These are phyloP conservation scores for Exocentrus adspersus DNA, from an alignment of 2,888 invertebrate species.

Conservation along the genomic window DNA sequence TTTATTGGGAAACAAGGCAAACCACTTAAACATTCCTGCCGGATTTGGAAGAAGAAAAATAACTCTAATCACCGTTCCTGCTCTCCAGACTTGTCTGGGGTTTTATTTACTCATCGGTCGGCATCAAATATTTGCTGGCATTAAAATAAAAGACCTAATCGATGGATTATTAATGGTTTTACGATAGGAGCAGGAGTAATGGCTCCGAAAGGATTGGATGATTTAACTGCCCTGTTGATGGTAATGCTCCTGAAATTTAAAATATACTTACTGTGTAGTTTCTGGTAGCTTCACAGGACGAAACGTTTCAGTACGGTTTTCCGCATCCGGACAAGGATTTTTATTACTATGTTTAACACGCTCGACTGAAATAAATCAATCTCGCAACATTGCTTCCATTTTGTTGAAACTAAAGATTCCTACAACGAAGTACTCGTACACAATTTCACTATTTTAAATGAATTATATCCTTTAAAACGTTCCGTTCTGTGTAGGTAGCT, in stretches of 20 bases:
- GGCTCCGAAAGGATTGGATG: too few species aligned
- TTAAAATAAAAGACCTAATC: constrained; percentile 34
- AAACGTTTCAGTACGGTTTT: neutral
- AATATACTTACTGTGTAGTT: too few species aligned
- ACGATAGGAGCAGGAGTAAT: constrained; percentile 39
- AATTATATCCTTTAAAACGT: too few species aligned
- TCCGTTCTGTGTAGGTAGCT: too few species aligned
- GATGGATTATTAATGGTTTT: constrained; percentile 41
- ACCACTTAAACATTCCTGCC: constrained; percentile 3
- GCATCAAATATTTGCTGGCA: constrained; percentile 37
- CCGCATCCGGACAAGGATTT: constrained; percentile 24
- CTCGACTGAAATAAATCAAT: constrained; percentile 40
- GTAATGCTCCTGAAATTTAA: too few species aligned
- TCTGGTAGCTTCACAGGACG: too few species aligned
- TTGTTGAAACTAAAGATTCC: constrained; percentile 41
- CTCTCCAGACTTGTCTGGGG: constrained; percentile 11
- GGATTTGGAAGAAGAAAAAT: constrained; percentile 10
- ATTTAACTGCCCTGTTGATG: too few species aligned
- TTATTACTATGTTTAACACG: constrained; percentile 43
- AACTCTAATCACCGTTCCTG: constrained; percentile 14
- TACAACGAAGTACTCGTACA: constrained; percentile 28
- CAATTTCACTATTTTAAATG: too few species aligned
- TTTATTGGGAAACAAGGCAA: neutral
- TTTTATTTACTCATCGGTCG: constrained; percentile 20
- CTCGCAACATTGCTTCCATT: constrained; percentile 40